Conservation (phyloP, 2,797 vertebrate species). For the Tokudaia muenninki region DNA sequence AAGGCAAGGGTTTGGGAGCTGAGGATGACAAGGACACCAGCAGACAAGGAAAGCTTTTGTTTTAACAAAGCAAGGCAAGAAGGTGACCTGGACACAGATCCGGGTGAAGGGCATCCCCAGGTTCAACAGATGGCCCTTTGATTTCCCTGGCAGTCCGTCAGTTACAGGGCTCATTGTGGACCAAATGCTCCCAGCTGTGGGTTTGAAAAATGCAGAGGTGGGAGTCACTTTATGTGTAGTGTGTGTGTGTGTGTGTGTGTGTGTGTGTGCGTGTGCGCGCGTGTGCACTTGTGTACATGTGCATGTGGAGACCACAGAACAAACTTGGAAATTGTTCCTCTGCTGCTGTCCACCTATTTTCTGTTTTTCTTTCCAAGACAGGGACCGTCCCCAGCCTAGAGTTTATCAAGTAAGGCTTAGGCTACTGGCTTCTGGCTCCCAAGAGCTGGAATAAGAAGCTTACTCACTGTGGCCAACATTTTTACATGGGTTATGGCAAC, state of each 20-base stretch:
- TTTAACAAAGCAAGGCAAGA: background rate
- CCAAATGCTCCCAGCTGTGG: background rate
- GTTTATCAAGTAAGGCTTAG: background rate
- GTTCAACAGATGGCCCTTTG: background rate
- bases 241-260: background rate
- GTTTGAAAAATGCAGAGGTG: background rate
- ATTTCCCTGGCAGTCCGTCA: background rate
- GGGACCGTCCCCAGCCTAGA: background rate
- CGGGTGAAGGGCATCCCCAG: background rate
- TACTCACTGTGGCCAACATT: background rate
- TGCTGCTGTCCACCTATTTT: background rate
- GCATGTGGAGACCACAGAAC: background rate
- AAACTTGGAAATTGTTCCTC: background rate
- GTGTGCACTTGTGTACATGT: background rate
- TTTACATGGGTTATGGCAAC: background rate
- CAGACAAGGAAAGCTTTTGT: background rate
- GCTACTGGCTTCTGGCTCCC: background rate
- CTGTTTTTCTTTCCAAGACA: background rate
- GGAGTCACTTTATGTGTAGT: background rate
- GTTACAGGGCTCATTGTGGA: background rate
- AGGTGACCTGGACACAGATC: background rate
- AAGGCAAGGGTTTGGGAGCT: conserved; percentile 2
- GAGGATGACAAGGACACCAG: background rate
- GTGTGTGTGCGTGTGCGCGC: background rate
- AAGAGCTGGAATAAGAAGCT: background rate